phyloP scores from a whole-genome alignment of 53 echinoderm and acorn worm species.

The Henricia sp. region DNA sequence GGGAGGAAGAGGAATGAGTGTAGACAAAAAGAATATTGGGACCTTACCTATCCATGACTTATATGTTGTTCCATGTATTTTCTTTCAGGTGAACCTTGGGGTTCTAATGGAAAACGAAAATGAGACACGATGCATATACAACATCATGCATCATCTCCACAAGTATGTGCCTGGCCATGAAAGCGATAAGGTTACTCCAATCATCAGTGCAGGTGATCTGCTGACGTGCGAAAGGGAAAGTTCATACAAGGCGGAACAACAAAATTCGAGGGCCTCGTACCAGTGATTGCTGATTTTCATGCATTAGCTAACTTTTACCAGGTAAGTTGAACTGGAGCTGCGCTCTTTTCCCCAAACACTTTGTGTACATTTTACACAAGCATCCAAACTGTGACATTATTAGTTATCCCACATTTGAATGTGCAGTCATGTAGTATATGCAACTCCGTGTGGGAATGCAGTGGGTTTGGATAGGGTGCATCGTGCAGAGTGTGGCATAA shows the following conservation, averaged over 20 bases:
- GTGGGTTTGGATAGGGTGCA: too few species aligned
- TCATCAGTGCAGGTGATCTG: slow-evolving; percentile 69
- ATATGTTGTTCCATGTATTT: too few species aligned
- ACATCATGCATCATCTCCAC: slow-evolving; percentile 71
- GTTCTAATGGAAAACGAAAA: slow-evolving; percentile 82
- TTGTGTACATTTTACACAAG: too few species aligned
- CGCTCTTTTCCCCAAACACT: neutral
- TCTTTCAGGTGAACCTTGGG: slow-evolving; percentile 76
- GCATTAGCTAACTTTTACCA: slow-evolving; percentile 75
- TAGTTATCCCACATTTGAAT: neutral
- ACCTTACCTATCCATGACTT: too few species aligned
- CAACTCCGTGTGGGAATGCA: neutral
- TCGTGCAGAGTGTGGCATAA: too few species aligned
- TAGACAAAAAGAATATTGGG: too few species aligned
- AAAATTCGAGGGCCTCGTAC: slow-evolving; percentile 76
- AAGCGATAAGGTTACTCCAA: slow-evolving; percentile 11
- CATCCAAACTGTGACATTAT: neutral
- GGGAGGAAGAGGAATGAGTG: too few species aligned
- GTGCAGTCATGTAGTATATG: neutral
- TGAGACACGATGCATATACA: slow-evolving; percentile 63
- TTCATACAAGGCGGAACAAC: slow-evolving; percentile 61
- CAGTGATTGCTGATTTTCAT: slow-evolving; percentile 82
- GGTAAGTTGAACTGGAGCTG: slow-evolving; percentile 11
- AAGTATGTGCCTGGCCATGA: slow-evolving; percentile 71
- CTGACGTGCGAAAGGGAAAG: slow-evolving; percentile 71